phyloP scores from a whole-genome alignment of 2,888 invertebrate genomes.

The Ophioninae sp. region DNA sequence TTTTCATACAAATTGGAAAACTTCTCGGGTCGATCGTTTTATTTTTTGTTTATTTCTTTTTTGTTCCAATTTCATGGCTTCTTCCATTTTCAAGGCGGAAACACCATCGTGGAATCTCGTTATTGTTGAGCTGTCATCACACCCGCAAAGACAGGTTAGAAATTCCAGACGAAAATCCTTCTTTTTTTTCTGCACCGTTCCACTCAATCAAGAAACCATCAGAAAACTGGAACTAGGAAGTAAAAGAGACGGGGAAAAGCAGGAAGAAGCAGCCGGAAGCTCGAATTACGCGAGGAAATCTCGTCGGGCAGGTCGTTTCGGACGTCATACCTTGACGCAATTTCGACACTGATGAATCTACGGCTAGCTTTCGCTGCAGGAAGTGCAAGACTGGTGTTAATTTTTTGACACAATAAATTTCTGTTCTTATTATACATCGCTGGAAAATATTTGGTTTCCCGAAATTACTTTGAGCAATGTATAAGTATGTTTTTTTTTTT shows the following conservation, averaged over 20 bases:
- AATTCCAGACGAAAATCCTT: neutral
- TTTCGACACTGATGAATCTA: neutral
- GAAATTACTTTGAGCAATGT: neutral
- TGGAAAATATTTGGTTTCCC: neutral
- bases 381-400: neutral
- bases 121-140: neutral
- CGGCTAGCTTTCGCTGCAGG: neutral
- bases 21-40: no score
- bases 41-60: no score
- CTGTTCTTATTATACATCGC: neutral
- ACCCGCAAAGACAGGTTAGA: neutral
- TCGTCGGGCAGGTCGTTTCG: neutral
- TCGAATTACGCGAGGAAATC: neutral
- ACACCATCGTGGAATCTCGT: constrained; percentile 33
- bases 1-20: no score
- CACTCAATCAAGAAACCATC: neutral
- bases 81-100: constrained; percentile 13
- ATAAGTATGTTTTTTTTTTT: neutral
- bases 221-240: neutral
- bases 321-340: neutral
- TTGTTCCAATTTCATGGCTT: constrained; percentile 22
- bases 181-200: neutral
- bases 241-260: neutral
- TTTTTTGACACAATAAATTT: neutral
- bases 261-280: neutral